Percentiles rank a stretch among this genome's conserved stretches.
phyloP scores from a whole-genome alignment of 2,797 vertebrate genomes.

The Nasua narica region DNA sequence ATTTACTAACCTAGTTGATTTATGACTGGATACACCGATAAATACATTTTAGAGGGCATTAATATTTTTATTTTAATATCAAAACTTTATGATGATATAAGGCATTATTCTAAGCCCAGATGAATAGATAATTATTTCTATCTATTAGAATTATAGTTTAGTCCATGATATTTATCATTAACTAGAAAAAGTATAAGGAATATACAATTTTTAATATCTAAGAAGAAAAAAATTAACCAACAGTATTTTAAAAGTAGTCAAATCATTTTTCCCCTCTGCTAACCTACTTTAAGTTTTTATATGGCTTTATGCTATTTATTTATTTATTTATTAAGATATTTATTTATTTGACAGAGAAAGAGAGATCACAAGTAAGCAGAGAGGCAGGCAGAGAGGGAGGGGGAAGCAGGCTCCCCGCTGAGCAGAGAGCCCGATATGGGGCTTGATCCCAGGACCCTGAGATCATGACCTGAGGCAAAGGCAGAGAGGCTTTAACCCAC shows the following conservation, averaged over 20 bases:
- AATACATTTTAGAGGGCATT: neutral
- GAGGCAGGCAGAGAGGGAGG: no score
- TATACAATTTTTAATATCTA: neutral
- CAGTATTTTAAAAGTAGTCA: neutral
- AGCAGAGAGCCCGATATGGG: no score
- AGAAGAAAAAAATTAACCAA: neutral
- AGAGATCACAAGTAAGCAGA: no score
- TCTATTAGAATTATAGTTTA: neutral
- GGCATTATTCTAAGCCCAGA: neutral
- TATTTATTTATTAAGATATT: no score
- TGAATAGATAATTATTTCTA: neutral
- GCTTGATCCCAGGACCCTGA: no score
- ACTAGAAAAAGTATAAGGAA: neutral
- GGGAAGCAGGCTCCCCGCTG: no score
- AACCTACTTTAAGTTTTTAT: neutral
- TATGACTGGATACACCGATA: neutral
- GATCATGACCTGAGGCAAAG: no score
- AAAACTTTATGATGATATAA: neutral
- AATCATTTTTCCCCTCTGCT: neutral
- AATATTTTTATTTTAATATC: constrained; percentile 24
- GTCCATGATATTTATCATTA: neutral
- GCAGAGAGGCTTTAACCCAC: no score
- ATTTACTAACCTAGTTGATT: constrained; percentile 8
- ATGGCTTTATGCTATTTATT: neutral
- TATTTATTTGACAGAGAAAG: no score